A percentile compares a stretch with the other conserved stretches of the same genome.
phyloP scores from a whole-genome alignment of 2,888 invertebrate genomes.

The Pseudanteris insignis region DNA sequence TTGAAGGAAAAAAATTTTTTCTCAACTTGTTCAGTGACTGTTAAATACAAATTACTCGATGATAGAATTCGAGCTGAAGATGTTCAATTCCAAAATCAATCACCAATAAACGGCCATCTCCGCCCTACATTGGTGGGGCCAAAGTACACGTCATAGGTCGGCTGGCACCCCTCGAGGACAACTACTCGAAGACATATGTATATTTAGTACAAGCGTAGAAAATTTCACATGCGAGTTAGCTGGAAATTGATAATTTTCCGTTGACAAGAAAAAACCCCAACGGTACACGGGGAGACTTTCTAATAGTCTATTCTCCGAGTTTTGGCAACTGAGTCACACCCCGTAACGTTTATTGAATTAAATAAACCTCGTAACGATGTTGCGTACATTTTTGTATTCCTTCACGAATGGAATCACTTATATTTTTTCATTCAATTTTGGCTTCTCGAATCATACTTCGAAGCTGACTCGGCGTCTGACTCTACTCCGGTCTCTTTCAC shows the following conservation, averaged over 20 bases:
- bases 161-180: constrained; percentile 53
- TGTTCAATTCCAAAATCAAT: constrained; percentile 33
- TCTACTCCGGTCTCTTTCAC: no score
- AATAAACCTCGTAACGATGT: constrained; percentile 12
- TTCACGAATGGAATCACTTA: not conserved
- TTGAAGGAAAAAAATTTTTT: no score
- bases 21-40: no score
- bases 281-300: constrained; percentile 3
- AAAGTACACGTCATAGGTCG: constrained; percentile 48
- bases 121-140: constrained; percentile 28
- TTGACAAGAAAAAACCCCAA: constrained; percentile 14
- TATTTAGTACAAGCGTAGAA: constrained; percentile 23
- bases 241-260: constrained; percentile 59
- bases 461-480: no score
- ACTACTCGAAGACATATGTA: constrained; percentile 41
- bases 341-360: constrained; percentile 23
- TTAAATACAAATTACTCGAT: no score
- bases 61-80: no score
- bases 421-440: not conserved
- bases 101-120: constrained; percentile 8
- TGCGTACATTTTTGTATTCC: constrained; percentile 1
- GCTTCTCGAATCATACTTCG: no score
- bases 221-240: constrained; percentile 45
- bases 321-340: constrained; percentile 3
- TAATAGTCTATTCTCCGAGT: constrained; percentile 32